Evolutionary conservation across 2,113 vertebrate genomes (phyloP), one percentile per base, ranked within the genome.

Genomic region (Leucosticte australis): DNA sequence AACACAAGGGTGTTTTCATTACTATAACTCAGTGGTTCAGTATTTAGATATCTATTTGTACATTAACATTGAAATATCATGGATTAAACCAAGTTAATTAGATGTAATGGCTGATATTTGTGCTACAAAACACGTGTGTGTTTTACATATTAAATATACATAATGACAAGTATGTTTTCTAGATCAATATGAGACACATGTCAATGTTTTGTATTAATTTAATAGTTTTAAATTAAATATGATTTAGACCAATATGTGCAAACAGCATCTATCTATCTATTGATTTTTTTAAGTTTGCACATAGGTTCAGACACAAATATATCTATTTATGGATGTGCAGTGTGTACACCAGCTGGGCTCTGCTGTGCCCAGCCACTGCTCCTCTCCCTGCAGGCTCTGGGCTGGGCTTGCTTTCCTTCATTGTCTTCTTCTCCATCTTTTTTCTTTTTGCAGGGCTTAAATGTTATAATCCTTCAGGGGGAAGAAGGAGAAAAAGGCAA

Each of bases 251-350:
- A n/a, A 16, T 6, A 27, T 10, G 15, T 14, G 17, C 2, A 3
- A 83, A 60, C 2, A 23, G 30, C 49, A 33, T 33, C 5, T 28
- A 11, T 9, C 26, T 28, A 8, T 9, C 23, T 30, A 55, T 41
- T 15, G 62, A 22, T 60, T 53, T 74, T 50, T 55, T 37, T 0
- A 13, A 21, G 18, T 47, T 22, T 44, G 6, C 27, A 17, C 2
- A 3, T 1, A 13, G 1, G 10, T 5, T 19, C 4, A 28, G 5
- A 10, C 6, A 33, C 4, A 14, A 20, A 31, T 6, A 6, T 0
- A 21, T 30, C 4, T 6, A 0, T 20, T 3, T 33, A 0, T 9
- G 12, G 15, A 2, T 18, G 24, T 18, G 52, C 18, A 27, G 24
- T 1, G 35, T 10, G 62, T 8, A 13, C 52, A 6, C 0, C 19